Conservation (phyloP, 1,140 invertebrate species). For the Lordiphosa collinella region DNA sequence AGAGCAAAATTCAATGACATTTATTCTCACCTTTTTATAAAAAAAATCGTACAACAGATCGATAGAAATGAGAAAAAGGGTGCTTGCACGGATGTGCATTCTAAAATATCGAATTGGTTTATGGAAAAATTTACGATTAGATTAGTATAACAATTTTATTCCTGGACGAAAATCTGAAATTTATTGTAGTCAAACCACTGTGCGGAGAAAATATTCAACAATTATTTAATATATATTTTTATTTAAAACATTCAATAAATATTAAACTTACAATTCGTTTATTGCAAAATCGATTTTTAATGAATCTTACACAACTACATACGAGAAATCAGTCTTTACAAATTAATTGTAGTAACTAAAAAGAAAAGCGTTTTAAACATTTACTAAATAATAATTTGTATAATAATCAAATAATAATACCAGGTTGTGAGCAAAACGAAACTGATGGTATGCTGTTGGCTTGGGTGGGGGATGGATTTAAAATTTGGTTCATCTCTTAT, state of each 20-base stretch:
- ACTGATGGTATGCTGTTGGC: conserved; percentile 8
- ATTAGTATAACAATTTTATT: too few species aligned
- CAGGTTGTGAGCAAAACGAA: conserved; percentile 56
- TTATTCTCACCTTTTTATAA: too few species aligned
- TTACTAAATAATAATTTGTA: conserved; percentile 39
- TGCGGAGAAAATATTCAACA: background rate
- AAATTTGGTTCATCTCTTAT: conserved; percentile 16
- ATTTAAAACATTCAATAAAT: conserved; percentile 61
- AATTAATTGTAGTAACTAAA: conserved; percentile 64
- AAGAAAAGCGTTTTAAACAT: conserved; percentile 7
- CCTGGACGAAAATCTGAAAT: too few species aligned
- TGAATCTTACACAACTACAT: conserved; percentile 39
- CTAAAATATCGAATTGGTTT: too few species aligned
- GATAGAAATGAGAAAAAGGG: too few species aligned
- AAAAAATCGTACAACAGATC: too few species aligned
- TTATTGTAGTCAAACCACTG: too few species aligned
- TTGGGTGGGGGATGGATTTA: conserved; percentile 13
- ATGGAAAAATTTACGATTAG: too few species aligned
- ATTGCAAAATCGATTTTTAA: conserved; percentile 32
- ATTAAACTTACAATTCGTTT: conserved; percentile 35
- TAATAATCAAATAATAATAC: conserved; percentile 40
- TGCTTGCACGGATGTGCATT: too few species aligned
- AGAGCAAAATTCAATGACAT: too few species aligned
- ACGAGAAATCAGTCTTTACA: conserved; percentile 74
- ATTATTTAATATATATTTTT: conserved; percentile 9